These are phyloP conservation scores for Phytoseiulus persimilis DNA, from an alignment of 2,888 invertebrate genomes.

Conservation along the genomic window DNA sequence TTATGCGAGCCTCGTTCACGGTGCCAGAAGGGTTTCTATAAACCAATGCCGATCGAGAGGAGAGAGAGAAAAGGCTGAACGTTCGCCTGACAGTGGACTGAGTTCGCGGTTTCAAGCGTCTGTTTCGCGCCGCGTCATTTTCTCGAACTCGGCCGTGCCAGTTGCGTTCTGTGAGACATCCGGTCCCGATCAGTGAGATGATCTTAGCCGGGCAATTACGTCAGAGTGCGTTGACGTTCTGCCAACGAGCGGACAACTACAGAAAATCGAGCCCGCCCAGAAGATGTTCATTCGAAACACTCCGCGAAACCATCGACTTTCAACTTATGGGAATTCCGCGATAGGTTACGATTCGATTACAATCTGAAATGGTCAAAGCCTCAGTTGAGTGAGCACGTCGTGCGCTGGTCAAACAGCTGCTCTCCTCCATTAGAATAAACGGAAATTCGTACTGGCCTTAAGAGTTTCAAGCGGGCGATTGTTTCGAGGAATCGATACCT, in stretches of 20 bases:
- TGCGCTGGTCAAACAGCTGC: no score
- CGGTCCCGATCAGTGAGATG: background rate
- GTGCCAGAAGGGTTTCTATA: no score
- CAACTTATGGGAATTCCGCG: background rate
- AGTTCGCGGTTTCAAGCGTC: background rate
- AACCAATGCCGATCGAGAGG: no score
- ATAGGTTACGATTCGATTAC: background rate
- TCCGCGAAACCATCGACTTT: background rate
- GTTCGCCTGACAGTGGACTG: no score
- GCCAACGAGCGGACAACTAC: background rate
- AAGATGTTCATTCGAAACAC: background rate
- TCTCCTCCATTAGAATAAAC: no score
- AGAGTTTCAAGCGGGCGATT: no score
- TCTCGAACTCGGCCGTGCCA: background rate
- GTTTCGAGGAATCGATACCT: no score
- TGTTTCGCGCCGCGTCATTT: background rate
- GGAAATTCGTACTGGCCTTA: no score
- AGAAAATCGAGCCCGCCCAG: background rate
- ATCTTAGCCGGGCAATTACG: background rate
- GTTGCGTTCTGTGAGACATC: background rate
- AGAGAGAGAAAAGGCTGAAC: no score
- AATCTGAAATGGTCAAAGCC: background rate
- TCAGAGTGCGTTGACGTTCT: background rate
- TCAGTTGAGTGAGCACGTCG: background rate
- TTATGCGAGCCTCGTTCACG: background rate